Base-by-base conservation (phyloP, 2,888 invertebrate species). In the Apocheima hispidaria region DNA sequence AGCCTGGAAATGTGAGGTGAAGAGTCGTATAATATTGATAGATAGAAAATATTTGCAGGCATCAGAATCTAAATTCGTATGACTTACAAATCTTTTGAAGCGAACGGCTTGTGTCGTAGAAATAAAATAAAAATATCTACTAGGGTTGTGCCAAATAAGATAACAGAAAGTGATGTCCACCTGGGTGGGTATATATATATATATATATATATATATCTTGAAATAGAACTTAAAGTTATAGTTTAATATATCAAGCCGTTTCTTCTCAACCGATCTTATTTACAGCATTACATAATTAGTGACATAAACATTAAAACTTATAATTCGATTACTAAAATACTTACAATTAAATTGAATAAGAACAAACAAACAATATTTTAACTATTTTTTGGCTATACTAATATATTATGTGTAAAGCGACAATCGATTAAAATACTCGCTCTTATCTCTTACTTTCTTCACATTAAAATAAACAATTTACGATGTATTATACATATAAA, bases 1-100 rank as follows among this genome's bases (percentile, higher is more conserved):
- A 48, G 38, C 50, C 41, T 35, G 48, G 30, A 56, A 35, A 52
- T 48, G 35, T 35, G 48, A 33, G 51, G 51, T 51, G 38, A 49
- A 46, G 23, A 44, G 16, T 36, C 49, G 40, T 33, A 21, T 38
- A 46, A 40, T n/a, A n/a, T n/a, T n/a, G n/a, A 52, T 53, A 16
- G 26, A 33, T 54, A 20, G 20, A 3, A 43, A 33, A 33, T 18
- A 43, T 30, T 28, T 51, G 40, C 51, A 54, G 7, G 18, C 23
- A 44, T 46, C n/a, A 53, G 21, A 9, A 23, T 43, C 12, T 43
- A 43, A 43, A 43, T 43, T 26, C 43, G 43, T 43, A 14, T 43
- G n/a, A 41, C 21, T 41, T 21, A 41, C 41, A 5, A 41, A 44
- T 26, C 26, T 26, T 43, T 44, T 26, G 14, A 44, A 16, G 9